phyloP scores from a whole-genome alignment of 2,888 invertebrate species.

The Epicampocera succincta region DNA sequence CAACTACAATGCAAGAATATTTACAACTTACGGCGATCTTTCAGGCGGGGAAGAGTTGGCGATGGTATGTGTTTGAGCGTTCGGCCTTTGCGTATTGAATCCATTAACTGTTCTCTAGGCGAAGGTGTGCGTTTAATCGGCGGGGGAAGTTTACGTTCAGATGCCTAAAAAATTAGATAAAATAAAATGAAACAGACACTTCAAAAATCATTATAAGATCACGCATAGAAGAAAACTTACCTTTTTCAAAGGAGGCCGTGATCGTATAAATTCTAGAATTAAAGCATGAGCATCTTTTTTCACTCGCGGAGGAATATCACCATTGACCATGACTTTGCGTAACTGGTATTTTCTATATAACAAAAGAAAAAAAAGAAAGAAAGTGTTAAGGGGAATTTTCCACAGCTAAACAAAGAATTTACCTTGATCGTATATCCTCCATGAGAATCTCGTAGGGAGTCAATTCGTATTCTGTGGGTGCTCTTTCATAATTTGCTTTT shows the following conservation, averaged over 20 bases:
- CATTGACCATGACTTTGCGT: conserved; percentile 92
- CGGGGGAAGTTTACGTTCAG: conserved; percentile 91
- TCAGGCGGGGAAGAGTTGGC: conserved; percentile 82
- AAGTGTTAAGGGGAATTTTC: neutral
- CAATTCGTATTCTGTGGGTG: conserved; percentile 94
- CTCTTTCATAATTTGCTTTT: conserved; percentile 89
- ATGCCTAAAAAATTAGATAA: conserved; percentile 83
- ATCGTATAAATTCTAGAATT: conserved; percentile 97
- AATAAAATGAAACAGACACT: neutral
- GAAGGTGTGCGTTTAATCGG: conserved; percentile 88
- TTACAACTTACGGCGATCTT: conserved; percentile 83
- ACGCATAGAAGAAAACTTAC: too few species aligned
- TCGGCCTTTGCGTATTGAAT: conserved; percentile 90
- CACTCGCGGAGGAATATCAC: conserved; percentile 90
- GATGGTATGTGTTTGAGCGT: conserved; percentile 84
- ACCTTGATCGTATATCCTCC: conserved; percentile 95
- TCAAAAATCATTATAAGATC: neutral
- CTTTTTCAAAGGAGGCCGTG: conserved; percentile 95
- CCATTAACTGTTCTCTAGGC: conserved; percentile 92
- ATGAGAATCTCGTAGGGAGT: conserved; percentile 98
- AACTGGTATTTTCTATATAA: conserved; percentile 88
- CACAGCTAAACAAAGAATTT: conserved; percentile 55
- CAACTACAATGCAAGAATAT: neutral
- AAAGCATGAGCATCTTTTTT: conserved; percentile 97
- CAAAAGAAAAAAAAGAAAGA: conserved; percentile 26